Base-by-base conservation (phyloP, 2,113 vertebrate genomes). In the Clarias batrachus region DNA sequence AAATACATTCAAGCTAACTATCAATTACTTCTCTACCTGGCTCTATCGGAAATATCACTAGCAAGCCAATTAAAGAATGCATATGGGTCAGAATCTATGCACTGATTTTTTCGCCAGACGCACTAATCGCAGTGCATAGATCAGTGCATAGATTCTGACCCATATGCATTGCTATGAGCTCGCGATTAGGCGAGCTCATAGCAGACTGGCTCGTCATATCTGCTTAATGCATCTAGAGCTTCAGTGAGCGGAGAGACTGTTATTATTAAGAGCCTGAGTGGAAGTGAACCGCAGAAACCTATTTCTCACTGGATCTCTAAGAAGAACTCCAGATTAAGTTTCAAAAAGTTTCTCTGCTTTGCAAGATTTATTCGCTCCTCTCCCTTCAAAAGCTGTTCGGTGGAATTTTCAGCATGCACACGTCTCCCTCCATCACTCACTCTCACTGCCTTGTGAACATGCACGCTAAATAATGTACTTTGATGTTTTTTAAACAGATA, bases 401-500 rank as follows among this genome's bases (percentile, higher is more conserved):
- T 85, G 30, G 56, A 68, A 77, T 82, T 87, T 89, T 77, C 82
- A 78, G 86, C 84, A 41, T 27, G 59, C 82, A 84, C 41, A 70
- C 54, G 21, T 81, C 83, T 60, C 83, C 74, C 59, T 68, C 78
- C 74, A 74, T 85, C 60, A 54, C 73, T 85, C 80, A 3, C 80
- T 52, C 66, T 25, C 37, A 71, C 86, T 83, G 82, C 57, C 83
- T 63, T 56, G 48, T 63, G 68, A 88, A 86, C 80, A 81, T 56
- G 81, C 65, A 62, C 83, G 78, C 82, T 90, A 89, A 89, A 90
- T 89, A 89, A 90, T 90, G 90, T 86, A 82, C 88, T 86, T 89
- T 90, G 90, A 90, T 90, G 84, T 88, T 86, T 87, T 89, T 88
- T 87, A 86, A 90, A 89, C 90, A 85, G 77, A 88, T 80, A 88